A percentile compares a stretch with the other conserved stretches of the same genome.
Evolutionary conservation across 2,113 vertebrate genomes (phyloP).

Genomic region (Gasterosteus aculeatus): DNA sequence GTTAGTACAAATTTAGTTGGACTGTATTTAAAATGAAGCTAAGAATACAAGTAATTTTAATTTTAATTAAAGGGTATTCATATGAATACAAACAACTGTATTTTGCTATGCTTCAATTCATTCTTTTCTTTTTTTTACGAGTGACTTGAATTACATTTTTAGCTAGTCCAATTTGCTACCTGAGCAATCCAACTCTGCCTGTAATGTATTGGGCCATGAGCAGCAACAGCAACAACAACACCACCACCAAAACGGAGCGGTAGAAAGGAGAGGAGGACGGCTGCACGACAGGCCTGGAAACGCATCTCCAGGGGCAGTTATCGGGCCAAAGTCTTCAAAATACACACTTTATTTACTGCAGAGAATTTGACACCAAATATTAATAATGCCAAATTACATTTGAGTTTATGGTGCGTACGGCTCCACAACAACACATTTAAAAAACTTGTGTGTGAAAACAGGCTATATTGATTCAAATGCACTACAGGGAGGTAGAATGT

Average conservation of each 20-base stretch:
- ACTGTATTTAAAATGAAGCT: neutral
- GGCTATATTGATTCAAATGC: neutral
- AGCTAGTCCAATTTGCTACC: neutral
- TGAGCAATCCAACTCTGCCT: neutral
- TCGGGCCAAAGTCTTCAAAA: neutral
- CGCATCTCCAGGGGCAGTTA: neutral
- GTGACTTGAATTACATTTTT: neutral
- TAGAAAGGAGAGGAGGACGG: neutral
- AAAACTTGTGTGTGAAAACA: neutral
- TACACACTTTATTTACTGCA: neutral
- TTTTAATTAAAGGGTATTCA: neutral
- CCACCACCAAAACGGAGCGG: no score
- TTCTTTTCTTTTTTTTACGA: neutral
- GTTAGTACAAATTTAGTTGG: neutral
- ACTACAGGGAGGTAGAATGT: neutral
- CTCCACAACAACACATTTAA: neutral
- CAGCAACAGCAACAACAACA: neutral
- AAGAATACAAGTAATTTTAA: neutral
- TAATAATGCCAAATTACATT: neutral
- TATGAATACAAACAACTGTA: neutral
- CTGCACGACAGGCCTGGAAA: neutral
- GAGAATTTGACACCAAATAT: slow-evolving; percentile 4
- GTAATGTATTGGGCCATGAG: neutral
- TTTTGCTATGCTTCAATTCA: neutral
- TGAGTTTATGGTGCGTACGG: no score